A percentile compares a stretch with the other conserved stretches of the same genome.
Conservation (phyloP, 2,797 vertebrate species). For the Pachyuromys duprasi region DNA sequence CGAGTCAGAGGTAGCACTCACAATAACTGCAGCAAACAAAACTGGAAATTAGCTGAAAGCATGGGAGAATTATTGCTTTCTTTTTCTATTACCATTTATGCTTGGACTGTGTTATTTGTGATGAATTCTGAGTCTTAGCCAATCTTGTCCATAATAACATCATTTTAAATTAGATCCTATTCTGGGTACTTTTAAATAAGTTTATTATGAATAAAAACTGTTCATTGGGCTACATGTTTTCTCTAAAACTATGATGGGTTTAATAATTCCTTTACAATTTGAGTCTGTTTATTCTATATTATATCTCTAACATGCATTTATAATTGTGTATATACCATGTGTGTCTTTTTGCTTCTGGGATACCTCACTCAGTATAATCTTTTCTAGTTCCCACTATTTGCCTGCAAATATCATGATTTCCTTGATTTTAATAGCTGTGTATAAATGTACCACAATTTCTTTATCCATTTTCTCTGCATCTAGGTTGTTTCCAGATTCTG, state of each 20-base stretch:
- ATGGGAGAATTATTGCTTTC: not conserved
- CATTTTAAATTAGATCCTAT: conserved; percentile 3
- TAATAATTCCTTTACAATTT: not conserved
- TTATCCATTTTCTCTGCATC: no score
- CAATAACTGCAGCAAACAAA: not conserved
- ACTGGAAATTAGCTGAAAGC: not conserved
- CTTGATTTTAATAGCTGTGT: no score
- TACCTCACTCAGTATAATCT: no score
- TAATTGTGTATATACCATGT: no score
- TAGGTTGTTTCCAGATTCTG: no score
- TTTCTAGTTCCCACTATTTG: no score
- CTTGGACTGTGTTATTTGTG: not conserved
- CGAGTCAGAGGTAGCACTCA: not conserved
- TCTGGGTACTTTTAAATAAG: conserved; percentile 40
- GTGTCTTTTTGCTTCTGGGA: no score
- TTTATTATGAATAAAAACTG: conserved; percentile 25
- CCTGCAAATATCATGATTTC: no score
- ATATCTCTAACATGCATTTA: no score
- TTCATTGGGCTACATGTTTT: not conserved
- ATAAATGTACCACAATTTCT: no score
- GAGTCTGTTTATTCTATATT: no score
- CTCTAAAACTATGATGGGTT: conserved; percentile 1
- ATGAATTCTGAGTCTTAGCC: not conserved
- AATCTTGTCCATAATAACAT: not conserved
- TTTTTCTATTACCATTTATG: not conserved